Evolutionary conservation across 2,888 invertebrate species (phyloP).

Genomic region (Nemapogon koenigi): DNA sequence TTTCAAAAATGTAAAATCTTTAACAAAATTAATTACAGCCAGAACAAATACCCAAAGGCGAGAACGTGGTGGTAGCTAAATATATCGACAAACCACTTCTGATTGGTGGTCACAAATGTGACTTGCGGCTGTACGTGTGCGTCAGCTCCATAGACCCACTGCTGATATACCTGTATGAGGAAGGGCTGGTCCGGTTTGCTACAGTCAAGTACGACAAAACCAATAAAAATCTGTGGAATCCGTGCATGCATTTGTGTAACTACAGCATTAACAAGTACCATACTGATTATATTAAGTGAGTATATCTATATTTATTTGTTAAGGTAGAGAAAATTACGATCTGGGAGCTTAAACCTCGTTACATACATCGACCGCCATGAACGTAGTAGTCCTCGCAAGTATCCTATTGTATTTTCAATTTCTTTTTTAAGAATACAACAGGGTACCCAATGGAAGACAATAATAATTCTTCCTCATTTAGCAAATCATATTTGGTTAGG

Average conservation of each 20-base stretch:
- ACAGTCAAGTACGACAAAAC: conserved; percentile 93
- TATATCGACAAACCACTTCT: conserved; percentile 87
- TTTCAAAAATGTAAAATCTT: no score
- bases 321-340: no score
- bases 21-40: conserved; percentile 69
- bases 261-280: conserved; percentile 98
- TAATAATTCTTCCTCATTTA: no score
- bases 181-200: conserved; percentile 94
- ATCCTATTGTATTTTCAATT: no score
- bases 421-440: no score
- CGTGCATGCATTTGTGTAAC: conserved; percentile 97
- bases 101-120: conserved; percentile 95
- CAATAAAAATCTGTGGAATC: conserved; percentile 93
- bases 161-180: conserved; percentile 93
- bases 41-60: conserved; percentile 89
- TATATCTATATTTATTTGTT: no score
- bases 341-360: no score
- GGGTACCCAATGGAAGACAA: no score
- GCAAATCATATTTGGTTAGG: no score
- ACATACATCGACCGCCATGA: no score
- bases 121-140: conserved; percentile 92
- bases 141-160: conserved; percentile 95
- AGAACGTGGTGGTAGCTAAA: conserved; percentile 89
- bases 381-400: no score
- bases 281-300: conserved; percentile 93